These are phyloP conservation scores for Herpetotheres cachinnans DNA, from an alignment of 2,113 vertebrate species.

Conservation along the genomic window DNA sequence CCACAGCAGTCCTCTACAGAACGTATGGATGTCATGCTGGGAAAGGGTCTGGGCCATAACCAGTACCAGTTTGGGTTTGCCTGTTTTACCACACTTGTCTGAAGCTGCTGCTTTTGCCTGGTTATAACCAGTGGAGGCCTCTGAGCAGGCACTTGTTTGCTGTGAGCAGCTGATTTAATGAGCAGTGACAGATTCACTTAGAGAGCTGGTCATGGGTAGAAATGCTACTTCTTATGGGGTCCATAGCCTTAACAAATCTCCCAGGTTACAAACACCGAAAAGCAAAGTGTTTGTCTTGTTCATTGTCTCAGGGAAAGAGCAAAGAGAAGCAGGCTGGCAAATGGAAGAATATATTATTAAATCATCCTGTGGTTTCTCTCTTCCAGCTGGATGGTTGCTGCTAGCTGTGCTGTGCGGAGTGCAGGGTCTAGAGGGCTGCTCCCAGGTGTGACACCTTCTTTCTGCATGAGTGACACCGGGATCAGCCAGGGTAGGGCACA, in stretches of 20 bases:
- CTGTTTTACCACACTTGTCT: background rate
- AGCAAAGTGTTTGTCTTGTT: background rate
- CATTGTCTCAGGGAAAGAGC: background rate
- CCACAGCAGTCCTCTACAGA: background rate
- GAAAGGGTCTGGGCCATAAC: background rate
- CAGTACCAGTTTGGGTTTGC: background rate
- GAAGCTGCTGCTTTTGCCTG: background rate
- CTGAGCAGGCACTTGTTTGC: background rate
- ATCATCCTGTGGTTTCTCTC: background rate
- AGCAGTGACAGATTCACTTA: background rate
- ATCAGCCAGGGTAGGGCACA: background rate
- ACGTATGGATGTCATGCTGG: rapidly evolving
- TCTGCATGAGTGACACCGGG: background rate
- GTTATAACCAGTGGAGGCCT: background rate
- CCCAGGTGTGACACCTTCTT: background rate
- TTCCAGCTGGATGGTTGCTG: background rate
- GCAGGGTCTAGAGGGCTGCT: background rate
- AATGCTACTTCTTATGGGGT: background rate
- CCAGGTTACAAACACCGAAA: background rate
- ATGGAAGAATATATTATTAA: background rate
- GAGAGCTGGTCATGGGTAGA: background rate
- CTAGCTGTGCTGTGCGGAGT: background rate
- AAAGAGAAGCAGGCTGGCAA: background rate
- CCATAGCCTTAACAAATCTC: background rate
- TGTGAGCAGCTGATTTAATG: background rate